Evolutionary conservation across 2,113 vertebrate species (phyloP).

Genomic region (Brachyistius frenatus): DNA sequence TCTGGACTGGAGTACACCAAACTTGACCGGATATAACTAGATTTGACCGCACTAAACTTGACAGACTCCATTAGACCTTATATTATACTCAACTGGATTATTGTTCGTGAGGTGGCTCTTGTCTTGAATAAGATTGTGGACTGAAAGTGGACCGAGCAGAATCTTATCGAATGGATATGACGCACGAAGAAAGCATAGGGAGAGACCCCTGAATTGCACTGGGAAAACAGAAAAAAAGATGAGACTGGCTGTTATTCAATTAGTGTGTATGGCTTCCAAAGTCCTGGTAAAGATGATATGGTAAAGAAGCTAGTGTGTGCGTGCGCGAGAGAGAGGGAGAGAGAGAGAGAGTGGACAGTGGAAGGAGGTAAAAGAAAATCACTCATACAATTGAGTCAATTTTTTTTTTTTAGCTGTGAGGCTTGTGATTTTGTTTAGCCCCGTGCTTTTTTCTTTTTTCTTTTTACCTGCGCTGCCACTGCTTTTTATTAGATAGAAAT

Average conservation of each 20-base stretch:
- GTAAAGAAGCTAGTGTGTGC: slow-evolving; percentile 41
- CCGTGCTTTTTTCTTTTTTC: slow-evolving; percentile 19
- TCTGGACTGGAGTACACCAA: slow-evolving; percentile 38
- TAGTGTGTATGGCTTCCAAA: slow-evolving; percentile 36
- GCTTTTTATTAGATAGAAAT: slow-evolving; percentile 22
- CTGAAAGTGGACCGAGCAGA: slow-evolving; percentile 54
- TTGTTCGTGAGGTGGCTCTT: slow-evolving; percentile 10
- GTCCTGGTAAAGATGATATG: slow-evolving; percentile 46
- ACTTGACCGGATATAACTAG: slow-evolving; percentile 34
- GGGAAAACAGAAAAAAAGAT: slow-evolving; percentile 42
- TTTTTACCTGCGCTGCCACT: slow-evolving; percentile 61
- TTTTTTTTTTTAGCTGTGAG: slow-evolving; percentile 45
- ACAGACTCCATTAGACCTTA: neutral
- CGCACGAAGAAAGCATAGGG: slow-evolving; percentile 1
- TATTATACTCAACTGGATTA: slow-evolving; percentile 1
- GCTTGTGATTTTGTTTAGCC: slow-evolving; percentile 13
- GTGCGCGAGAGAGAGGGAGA: slow-evolving; percentile 19
- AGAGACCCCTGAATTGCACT: slow-evolving; percentile 67
- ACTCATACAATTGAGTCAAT: slow-evolving; percentile 27
- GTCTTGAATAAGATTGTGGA: slow-evolving; percentile 30
- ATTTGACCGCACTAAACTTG: slow-evolving; percentile 36
- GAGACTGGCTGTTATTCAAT: slow-evolving; percentile 49
- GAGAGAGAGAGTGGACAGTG: neutral
- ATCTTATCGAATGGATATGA: slow-evolving; percentile 18
- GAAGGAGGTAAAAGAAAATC: neutral